phyloP scores from a whole-genome alignment of 2,888 invertebrate genomes.

The Furcula furcula region DNA sequence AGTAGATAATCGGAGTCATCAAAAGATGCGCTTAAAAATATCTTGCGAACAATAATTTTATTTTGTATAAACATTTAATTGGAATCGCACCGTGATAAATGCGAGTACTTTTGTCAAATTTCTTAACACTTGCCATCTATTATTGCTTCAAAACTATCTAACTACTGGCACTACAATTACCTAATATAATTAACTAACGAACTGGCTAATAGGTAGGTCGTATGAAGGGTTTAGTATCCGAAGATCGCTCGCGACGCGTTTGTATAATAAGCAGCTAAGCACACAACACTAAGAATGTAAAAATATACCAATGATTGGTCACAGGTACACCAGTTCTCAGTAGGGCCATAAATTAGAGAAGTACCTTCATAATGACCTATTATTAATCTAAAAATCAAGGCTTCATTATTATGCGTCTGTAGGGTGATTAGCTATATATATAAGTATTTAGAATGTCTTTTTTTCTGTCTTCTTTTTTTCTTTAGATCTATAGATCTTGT shows the following conservation, averaged over 20 bases:
- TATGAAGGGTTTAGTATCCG: conserved; percentile 18
- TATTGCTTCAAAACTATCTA: conserved; percentile 74
- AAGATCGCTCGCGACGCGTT: conserved; percentile 29
- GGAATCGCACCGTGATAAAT: conserved; percentile 21
- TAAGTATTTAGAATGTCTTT: no score
- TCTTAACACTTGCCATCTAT: conserved; percentile 60
- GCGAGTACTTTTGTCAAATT: conserved; percentile 59
- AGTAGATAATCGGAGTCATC: conserved; percentile 46
- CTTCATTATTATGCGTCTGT: no score
- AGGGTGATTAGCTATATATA: no score
- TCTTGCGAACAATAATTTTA: conserved; percentile 28
- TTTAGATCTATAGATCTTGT: no score
- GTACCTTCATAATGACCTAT: no score
- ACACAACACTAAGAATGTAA: conserved; percentile 47
- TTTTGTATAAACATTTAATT: conserved; percentile 34
- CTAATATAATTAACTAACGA: conserved; percentile 40
- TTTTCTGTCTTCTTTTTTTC: no score
- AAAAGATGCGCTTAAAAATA: conserved; percentile 38
- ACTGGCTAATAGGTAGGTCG: conserved; percentile 35
- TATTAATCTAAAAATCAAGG: no score
- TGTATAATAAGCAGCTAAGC: conserved; percentile 43
- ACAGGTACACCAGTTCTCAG: conserved; percentile 6
- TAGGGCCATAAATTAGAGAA: no score
- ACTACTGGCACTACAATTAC: conserved; percentile 51
- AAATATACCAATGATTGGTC: conserved; percentile 37